Evolutionary conservation across 2,888 invertebrate genomes (phyloP), one percentile per base, ranked within the genome.

Genomic region (Cerastis leucographa): DNA sequence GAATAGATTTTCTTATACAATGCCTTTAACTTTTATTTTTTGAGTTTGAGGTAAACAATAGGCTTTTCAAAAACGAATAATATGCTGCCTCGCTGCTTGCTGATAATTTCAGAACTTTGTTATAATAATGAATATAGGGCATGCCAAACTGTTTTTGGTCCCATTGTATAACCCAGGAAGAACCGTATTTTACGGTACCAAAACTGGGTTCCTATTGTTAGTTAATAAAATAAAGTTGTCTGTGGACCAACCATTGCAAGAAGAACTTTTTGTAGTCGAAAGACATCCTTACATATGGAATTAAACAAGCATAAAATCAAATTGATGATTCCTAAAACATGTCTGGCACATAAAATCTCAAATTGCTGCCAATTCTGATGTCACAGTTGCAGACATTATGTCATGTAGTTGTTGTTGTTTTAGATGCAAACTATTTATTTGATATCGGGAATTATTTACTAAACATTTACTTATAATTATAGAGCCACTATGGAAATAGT

Each of bases 361-460:
- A 46, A 51, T 56, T 62, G 42, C 49, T 59, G 61, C 66, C 56
- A 51, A 49, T 51, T 76, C 49, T 84, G 70, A 83, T 84, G 49
- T 84, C 67, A 76, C 44, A 54, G 44, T 59, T 56, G 19, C 5
- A 46, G 61, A 76, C 46, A 81, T 69, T 81, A 80, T 62, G 61
- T 81, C 67, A 83, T 73, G 25, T 56, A 25, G 5, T 64, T 80
- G 54, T 80, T 76, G 44, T 56, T 70, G 35, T 64, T 75, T 68
- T 49, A 46, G 29, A 29, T 71, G 54, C 12, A 54, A 35, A 59
- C 14, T n/a, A 40, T 56, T 67, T 56, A 68, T 64, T 68, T 25
- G 14, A 19, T n/a, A 44, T 51, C 14, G 42, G 25, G 56, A 44
- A 44, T 42, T 80, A 64, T 81, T 83, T 75, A 75, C 56, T 25